Evolutionary conservation across 2,113 vertebrate genomes (phyloP).

Genomic region (Poeciliopsis occidentalis): DNA sequence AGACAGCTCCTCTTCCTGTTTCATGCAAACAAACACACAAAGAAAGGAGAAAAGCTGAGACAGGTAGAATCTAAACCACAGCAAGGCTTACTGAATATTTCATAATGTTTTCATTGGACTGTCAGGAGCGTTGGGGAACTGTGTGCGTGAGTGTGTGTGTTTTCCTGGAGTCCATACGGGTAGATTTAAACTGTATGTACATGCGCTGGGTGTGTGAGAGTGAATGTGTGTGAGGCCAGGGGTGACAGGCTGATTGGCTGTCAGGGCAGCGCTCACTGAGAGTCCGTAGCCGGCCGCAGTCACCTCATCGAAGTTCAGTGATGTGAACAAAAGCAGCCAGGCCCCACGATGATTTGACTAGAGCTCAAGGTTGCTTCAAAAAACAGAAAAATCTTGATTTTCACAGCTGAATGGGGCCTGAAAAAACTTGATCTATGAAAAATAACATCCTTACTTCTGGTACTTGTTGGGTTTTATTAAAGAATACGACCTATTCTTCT

Average conservation of each 20-base stretch:
- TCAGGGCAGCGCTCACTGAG: conserved; percentile 24
- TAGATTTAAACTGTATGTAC: conserved; percentile 24
- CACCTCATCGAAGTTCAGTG: conserved; percentile 33
- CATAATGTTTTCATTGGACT: conserved; percentile 72
- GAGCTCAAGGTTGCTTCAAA: no score
- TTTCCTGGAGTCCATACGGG: conserved; percentile 18
- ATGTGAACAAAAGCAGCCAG: conserved; percentile 18
- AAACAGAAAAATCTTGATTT: no score
- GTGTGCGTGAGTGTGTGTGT: background rate
- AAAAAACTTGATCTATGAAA: background rate
- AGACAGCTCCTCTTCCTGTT: conserved; percentile 20
- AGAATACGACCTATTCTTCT: no score
- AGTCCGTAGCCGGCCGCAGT: conserved; percentile 25
- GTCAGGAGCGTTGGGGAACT: conserved; percentile 50
- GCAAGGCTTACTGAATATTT: conserved; percentile 72
- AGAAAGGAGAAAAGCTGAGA: conserved; percentile 48
- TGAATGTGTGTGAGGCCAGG: conserved; percentile 19
- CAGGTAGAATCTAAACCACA: conserved; percentile 57
- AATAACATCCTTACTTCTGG: no score
- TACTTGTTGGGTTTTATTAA: no score
- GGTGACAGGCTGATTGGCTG: conserved; percentile 41
- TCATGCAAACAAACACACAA: conserved; percentile 32
- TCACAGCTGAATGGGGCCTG: background rate
- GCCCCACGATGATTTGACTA: background rate
- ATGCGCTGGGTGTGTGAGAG: conserved; percentile 8